Conservation (phyloP, 2,797 vertebrate species). For the Molossus molossus region DNA sequence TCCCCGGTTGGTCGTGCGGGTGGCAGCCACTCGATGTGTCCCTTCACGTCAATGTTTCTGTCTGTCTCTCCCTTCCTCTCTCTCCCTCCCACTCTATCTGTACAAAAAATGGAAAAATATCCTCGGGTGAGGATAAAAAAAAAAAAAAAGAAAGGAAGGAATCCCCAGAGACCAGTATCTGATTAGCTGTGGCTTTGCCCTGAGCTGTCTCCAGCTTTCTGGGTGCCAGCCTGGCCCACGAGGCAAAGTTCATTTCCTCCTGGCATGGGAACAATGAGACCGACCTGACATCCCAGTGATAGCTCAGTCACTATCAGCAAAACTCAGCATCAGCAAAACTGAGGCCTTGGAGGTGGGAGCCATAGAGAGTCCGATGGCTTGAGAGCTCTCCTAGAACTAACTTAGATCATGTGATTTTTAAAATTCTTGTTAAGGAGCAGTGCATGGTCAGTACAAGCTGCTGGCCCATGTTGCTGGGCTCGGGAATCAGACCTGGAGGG, state of each 20-base stretch:
- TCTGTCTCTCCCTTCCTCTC: too few relatives aligned
- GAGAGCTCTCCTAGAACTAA: neutral
- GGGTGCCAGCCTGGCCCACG: neutral
- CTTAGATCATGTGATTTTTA: neutral
- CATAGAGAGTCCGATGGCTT: neutral
- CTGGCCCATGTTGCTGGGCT: neutral
- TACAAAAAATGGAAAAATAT: too few relatives aligned
- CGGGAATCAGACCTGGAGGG: neutral
- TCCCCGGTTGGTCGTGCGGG: too few relatives aligned
- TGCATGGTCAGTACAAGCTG: neutral
- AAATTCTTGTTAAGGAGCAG: neutral
- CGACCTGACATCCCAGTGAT: accelerated
- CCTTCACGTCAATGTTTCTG: too few relatives aligned
- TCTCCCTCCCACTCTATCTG: too few relatives aligned
- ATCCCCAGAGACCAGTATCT: neutral
- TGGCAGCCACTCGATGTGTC: too few relatives aligned
- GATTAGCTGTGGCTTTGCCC: neutral
- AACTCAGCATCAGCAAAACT: neutral
- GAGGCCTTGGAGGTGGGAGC: neutral
- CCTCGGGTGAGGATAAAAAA: too few relatives aligned
- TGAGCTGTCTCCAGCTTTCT: neutral
- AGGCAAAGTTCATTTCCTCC: neutral
- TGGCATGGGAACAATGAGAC: neutral
- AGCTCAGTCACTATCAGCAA: neutral
- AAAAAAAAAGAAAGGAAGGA: too few relatives aligned